Conservation (phyloP, 2,888 invertebrate species). For the Heliconius charithonia region DNA sequence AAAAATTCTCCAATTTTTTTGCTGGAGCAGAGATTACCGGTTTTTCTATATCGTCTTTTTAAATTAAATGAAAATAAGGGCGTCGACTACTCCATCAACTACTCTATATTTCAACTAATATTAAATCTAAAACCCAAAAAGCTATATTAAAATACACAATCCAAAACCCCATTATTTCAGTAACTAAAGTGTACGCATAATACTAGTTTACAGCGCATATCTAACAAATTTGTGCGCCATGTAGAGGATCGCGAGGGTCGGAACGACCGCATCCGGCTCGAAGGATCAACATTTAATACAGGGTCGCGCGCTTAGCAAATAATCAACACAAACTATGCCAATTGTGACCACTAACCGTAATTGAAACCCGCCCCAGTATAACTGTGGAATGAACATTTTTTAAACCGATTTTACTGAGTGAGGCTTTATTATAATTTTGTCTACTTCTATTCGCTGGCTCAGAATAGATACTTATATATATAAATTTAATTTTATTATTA, state of each 20-base stretch:
- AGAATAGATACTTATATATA: too few species aligned
- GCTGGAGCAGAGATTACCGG: too few species aligned
- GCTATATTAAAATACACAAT: conserved; percentile 11
- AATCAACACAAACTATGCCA: conserved; percentile 50
- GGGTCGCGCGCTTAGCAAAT: conserved; percentile 42
- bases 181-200: conserved; percentile 1
- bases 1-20: too few species aligned
- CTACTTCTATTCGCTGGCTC: neutral
- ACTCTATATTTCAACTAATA: neutral
- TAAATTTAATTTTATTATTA: too few species aligned
- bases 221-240: conserved; percentile 30
- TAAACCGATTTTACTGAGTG: conserved; percentile 32
- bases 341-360: conserved; percentile 47
- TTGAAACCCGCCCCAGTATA: conserved; percentile 44
- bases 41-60: too few species aligned
- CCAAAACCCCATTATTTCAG: neutral
- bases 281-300: conserved; percentile 45
- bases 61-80: too few species aligned
- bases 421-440: neutral
- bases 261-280: conserved; percentile 36
- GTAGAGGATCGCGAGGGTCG: conserved; percentile 30
- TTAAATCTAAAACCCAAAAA: neutral
- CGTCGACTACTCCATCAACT: too few species aligned
- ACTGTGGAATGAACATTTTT: conserved; percentile 43
- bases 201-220: conserved; percentile 35